These are phyloP conservation scores for Microtus oregoni DNA, from an alignment of 2,113 vertebrate species.

Conservation along the genomic window DNA sequence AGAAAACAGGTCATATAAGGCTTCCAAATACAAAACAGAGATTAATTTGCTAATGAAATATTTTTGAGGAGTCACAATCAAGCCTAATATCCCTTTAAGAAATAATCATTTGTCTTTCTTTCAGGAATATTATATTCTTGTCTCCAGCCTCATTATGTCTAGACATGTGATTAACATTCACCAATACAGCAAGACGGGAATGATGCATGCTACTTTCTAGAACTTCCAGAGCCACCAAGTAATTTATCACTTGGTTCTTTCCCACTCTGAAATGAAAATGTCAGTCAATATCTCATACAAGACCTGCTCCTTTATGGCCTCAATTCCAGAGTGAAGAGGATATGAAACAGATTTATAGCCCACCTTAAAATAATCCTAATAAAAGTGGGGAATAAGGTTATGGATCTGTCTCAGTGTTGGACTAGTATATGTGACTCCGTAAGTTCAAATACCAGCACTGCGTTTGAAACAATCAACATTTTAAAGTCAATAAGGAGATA, in stretches of 20 bases:
- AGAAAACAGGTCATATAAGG: conserved; percentile 3
- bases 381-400: conserved; percentile 11
- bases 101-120: background rate
- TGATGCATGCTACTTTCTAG: background rate
- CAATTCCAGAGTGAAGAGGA: background rate
- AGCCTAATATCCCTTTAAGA: background rate
- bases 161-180: background rate
- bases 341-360: background rate
- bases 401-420: background rate
- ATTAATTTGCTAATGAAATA: background rate
- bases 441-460: background rate
- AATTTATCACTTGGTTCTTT: conserved; percentile 8
- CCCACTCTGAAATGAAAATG: conserved; percentile 15
- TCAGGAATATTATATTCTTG: background rate
- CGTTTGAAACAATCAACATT: conserved; percentile 4
- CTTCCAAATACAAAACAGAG: background rate
- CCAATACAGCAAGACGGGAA: background rate
- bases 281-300: background rate
- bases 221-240: conserved; percentile 4
- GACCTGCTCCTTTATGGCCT: background rate
- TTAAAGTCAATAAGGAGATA: conserved; percentile 13
- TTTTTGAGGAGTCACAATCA: background rate
- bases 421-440: background rate
- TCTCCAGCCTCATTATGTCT: background rate
- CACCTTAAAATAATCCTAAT: background rate